Evolutionary conservation across 2,888 invertebrate genomes (phyloP).

Genomic region (Drosophila robusta): DNA sequence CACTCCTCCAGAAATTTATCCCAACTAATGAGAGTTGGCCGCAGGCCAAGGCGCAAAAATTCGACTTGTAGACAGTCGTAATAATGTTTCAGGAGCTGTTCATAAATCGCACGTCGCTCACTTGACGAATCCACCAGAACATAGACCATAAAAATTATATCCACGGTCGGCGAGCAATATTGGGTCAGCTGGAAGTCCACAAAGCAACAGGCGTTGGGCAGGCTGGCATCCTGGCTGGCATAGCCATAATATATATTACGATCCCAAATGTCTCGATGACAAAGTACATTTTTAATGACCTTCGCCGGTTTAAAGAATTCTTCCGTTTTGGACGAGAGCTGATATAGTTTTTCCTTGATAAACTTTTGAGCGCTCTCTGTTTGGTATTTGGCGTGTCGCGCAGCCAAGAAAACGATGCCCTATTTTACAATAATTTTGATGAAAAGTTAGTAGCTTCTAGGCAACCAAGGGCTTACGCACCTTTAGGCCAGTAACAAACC

Average conservation of each 20-base stretch:
- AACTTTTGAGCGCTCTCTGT: constrained; percentile 56
- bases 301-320: constrained; percentile 74
- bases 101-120: constrained; percentile 81
- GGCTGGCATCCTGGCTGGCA: constrained; percentile 63
- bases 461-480: constrained; percentile 33
- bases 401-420: constrained; percentile 75
- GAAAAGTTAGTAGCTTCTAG: background rate
- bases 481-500: constrained; percentile 75
- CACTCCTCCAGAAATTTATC: constrained; percentile 82
- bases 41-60: constrained; percentile 28
- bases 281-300: constrained; percentile 85
- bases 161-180: constrained; percentile 87
- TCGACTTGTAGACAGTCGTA: constrained; percentile 75
- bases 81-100: constrained; percentile 85
- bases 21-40: constrained; percentile 69
- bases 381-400: constrained; percentile 74
- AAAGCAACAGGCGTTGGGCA: constrained; percentile 85
- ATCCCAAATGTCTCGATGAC: constrained; percentile 84
- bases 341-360: constrained; percentile 66
- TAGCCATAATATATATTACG: constrained; percentile 83
- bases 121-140: constrained; percentile 83
- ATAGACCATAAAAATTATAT: constrained; percentile 86
- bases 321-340: constrained; percentile 61
- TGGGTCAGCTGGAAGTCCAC: constrained; percentile 87
- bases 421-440: constrained; percentile 21